These are phyloP conservation scores for Altica lythri DNA, from an alignment of 2,888 invertebrate species.

Conservation along the genomic window DNA sequence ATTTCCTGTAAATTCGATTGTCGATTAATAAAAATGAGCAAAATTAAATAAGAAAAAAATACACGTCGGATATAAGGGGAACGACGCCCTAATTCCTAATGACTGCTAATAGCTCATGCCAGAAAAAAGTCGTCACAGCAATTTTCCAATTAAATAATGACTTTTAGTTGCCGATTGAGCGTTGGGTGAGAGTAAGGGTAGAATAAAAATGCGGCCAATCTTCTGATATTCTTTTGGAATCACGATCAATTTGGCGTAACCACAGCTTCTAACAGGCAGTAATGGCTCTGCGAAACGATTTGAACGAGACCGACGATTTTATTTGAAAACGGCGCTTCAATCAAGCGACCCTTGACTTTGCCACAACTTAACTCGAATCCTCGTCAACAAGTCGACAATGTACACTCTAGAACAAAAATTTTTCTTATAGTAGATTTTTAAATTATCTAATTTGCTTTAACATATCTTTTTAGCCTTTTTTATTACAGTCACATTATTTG, in stretches of 20 bases:
- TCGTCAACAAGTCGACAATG: slow-evolving; percentile 37
- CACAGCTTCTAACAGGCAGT: slow-evolving; percentile 58
- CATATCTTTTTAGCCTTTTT: neutral
- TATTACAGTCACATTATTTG: too few species aligned
- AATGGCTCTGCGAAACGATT: slow-evolving; percentile 50
- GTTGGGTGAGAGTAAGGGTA: slow-evolving; percentile 33
- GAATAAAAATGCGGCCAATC: slow-evolving; percentile 49
- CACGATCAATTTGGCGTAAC: slow-evolving; percentile 56
- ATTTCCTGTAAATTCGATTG: too few species aligned
- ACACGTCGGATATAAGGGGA: too few species aligned
- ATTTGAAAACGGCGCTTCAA: slow-evolving; percentile 57
- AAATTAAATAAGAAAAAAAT: too few species aligned
- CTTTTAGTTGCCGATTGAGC: slow-evolving; percentile 29
- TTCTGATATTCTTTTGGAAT: slow-evolving; percentile 49
- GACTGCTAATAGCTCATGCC: slow-evolving; percentile 21
- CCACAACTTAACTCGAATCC: slow-evolving; percentile 52
- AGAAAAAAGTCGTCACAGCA: slow-evolving; percentile 32
- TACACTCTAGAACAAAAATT: slow-evolving; percentile 31
- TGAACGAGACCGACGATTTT: slow-evolving; percentile 49
- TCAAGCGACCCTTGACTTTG: slow-evolving; percentile 57
- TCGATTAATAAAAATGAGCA: too few species aligned
- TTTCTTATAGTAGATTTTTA: neutral
- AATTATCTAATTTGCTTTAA: neutral
- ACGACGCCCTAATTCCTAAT: slow-evolving; percentile 17
- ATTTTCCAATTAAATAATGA: slow-evolving; percentile 43